These are phyloP conservation scores for Agrenia bidenticulata DNA, from an alignment of 2,888 invertebrate genomes.

Conservation along the genomic window DNA sequence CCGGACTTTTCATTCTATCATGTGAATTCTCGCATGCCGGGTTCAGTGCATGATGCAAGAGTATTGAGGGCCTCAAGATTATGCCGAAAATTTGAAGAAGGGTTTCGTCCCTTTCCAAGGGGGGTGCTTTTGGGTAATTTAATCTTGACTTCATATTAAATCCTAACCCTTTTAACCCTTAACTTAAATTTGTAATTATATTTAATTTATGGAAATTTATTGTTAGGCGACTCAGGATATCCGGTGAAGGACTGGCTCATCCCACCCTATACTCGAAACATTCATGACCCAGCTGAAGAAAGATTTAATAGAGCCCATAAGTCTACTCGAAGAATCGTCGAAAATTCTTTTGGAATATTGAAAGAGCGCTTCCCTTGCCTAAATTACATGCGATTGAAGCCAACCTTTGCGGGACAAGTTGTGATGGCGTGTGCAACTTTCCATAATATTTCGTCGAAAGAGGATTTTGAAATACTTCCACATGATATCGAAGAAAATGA, in stretches of 20 bases:
- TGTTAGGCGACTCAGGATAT: conserved; percentile 21
- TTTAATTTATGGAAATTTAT: too few species aligned
- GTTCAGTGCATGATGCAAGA: conserved; percentile 33
- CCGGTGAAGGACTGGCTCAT: conserved; percentile 25
- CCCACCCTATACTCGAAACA: background rate
- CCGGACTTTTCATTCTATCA: conserved; percentile 29
- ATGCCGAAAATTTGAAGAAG: conserved; percentile 21
- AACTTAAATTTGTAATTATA: background rate
- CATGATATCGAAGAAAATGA: background rate
- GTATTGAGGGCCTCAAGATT: conserved; percentile 32
- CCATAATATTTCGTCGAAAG: conserved; percentile 17
- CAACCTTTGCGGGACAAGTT: conserved; percentile 7
- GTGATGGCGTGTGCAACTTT: conserved; percentile 16
- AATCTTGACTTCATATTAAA: background rate
- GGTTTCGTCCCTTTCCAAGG: conserved; percentile 41
- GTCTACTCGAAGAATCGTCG: conserved; percentile 14
- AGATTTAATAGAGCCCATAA: conserved; percentile 25
- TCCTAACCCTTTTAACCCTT: background rate
- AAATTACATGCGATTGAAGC: conserved; percentile 10
- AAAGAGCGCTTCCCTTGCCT: conserved; percentile 21
- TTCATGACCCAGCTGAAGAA: conserved; percentile 12
- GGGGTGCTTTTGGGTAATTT: conserved; percentile 37
- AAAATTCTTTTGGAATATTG: conserved; percentile 20
- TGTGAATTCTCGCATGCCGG: conserved; percentile 32
- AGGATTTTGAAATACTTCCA: background rate